These are phyloP conservation scores for Phrynosoma platyrhinos DNA, from an alignment of 2,113 vertebrate genomes.

Conservation along the genomic window DNA sequence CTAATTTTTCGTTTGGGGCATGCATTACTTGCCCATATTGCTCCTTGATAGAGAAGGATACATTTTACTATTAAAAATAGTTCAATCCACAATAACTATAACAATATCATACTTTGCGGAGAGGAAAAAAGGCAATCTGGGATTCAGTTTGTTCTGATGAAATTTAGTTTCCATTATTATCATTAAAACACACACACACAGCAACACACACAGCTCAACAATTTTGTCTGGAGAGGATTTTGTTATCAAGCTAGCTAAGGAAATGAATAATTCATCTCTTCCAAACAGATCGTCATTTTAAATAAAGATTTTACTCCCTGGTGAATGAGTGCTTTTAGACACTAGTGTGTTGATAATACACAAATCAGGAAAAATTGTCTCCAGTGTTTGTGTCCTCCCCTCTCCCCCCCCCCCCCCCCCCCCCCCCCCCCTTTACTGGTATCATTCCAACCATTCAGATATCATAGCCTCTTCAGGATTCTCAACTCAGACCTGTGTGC, in stretches of 20 bases:
- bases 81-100: not conserved
- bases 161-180: not conserved
- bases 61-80: not conserved
- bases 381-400: too few species aligned
- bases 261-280: slow-evolving; percentile 10
- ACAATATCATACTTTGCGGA: not conserved
- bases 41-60: not conserved
- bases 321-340: slow-evolving; percentile 22
- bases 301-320: not conserved
- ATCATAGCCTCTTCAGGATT: not conserved
- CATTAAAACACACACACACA: not conserved
- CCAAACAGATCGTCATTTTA: not conserved
- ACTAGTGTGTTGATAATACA: slow-evolving; percentile 4
- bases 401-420: not conserved
- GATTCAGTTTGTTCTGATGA: not conserved
- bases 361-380: not conserved
- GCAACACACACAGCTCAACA: not conserved
- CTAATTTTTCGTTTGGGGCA: not conserved
- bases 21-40: not conserved
- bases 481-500: not conserved
- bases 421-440: not conserved
- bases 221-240: slow-evolving; percentile 1
- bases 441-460: not conserved
- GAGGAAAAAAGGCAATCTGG: not conserved
- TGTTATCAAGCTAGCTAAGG: not conserved